Conservation (phyloP, 2,888 invertebrate genomes). For the Acholoe squamosa region DNA sequence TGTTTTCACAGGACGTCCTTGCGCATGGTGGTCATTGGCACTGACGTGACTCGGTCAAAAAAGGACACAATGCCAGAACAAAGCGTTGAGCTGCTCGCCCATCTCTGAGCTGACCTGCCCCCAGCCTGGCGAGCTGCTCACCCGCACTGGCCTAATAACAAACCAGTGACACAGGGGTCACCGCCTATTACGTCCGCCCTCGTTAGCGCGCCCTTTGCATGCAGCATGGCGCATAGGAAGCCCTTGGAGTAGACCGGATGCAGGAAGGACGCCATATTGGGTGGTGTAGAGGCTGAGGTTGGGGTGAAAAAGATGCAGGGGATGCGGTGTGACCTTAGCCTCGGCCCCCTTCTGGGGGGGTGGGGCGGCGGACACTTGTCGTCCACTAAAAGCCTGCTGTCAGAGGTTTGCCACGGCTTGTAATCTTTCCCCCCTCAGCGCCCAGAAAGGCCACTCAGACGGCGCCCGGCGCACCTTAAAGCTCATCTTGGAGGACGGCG, state of each 20-base stretch:
- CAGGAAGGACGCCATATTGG: constrained; percentile 30
- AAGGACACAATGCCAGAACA: constrained; percentile 14
- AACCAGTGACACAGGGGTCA: neutral
- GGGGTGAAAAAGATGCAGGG: neutral
- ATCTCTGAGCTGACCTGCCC: neutral
- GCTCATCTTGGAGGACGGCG: constrained; percentile 38
- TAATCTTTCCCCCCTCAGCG: constrained; percentile 49
- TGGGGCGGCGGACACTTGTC: constrained; percentile 21
- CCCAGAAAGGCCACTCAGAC: constrained; percentile 33
- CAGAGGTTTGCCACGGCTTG: constrained; percentile 53
- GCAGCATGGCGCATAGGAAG: neutral
- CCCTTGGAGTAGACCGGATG: neutral
- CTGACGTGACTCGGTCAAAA: constrained; percentile 44
- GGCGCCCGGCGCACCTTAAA: constrained; percentile 38
- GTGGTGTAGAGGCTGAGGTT: neutral
- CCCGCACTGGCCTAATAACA: constrained; percentile 37
- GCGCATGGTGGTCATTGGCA: constrained; percentile 15
- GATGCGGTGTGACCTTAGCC: neutral
- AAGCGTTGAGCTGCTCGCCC: neutral
- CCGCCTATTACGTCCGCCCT: constrained; percentile 11
- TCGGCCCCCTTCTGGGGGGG: neutral
- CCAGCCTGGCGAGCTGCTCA: neutral
- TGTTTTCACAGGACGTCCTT: neutral
- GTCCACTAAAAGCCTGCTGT: constrained; percentile 46
- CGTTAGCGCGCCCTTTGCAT: constrained; percentile 34